Evolutionary conservation across 2,888 invertebrate genomes (phyloP).

Genomic region (Dromius quadrimaculatus): DNA sequence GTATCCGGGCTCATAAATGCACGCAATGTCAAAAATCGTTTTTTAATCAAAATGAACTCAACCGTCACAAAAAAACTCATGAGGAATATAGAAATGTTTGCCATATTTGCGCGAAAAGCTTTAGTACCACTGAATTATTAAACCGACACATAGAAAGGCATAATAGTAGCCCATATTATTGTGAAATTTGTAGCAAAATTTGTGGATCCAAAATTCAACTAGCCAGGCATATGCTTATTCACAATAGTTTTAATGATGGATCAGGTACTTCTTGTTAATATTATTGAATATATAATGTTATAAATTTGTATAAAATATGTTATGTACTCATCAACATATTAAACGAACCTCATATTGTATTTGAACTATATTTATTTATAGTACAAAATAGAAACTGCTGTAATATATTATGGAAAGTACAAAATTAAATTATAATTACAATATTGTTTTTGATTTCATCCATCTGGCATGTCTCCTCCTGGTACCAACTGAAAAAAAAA

Average conservation of each 20-base stretch:
- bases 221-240: conserved; percentile 27
- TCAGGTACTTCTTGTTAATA: conserved; percentile 26
- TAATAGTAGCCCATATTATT: conserved; percentile 5
- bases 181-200: conserved; percentile 30
- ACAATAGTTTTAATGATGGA: conserved; percentile 8
- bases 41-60: conserved; percentile 40
- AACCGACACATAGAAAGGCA: conserved; percentile 37
- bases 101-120: conserved; percentile 28
- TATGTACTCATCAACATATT: conserved; percentile 22
- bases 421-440: conserved; percentile 6
- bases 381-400: conserved; percentile 32
- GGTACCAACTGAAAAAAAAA: conserved; percentile 77
- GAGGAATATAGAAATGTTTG: conserved; percentile 17
- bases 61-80: conserved; percentile 40
- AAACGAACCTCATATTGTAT: conserved; percentile 28
- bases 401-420: conserved; percentile 25
- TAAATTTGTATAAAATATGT: conserved; percentile 18
- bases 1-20: conserved; percentile 37
- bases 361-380: conserved; percentile 29
- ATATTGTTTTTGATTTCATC: conserved; percentile 37
- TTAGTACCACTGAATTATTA: conserved; percentile 18
- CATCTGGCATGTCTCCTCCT: conserved; percentile 82
- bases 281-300: conserved; percentile 15
- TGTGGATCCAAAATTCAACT: conserved; percentile 1
- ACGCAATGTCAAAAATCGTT: conserved; percentile 39